Conservation (phyloP, 2,113 vertebrate species). For the Litocranius walleri region DNA sequence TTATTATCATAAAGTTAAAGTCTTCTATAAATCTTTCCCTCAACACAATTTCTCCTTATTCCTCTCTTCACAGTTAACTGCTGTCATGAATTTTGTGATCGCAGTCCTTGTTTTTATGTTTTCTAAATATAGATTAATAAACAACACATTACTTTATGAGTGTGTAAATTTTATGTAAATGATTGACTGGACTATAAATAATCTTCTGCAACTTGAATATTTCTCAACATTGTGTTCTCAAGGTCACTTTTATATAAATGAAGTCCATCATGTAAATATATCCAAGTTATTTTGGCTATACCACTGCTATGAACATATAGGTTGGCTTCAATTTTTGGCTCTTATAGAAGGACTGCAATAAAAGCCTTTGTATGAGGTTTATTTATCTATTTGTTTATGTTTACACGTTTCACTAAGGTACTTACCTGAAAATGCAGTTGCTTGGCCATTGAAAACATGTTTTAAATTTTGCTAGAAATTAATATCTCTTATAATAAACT, state of each 20-base stretch:
- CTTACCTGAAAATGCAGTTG: neutral
- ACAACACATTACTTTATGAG: neutral
- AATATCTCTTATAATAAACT: neutral
- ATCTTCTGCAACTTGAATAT: neutral
- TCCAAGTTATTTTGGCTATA: neutral
- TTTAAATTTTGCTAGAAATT: neutral
- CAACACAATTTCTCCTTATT: neutral
- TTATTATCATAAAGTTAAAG: neutral
- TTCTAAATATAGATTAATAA: constrained; percentile 19
- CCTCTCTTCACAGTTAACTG: neutral
- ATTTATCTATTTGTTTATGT: neutral
- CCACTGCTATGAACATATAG: neutral
- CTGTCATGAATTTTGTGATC: neutral
- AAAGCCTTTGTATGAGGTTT: neutral
- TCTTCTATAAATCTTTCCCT: neutral
- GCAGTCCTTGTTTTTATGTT: neutral
- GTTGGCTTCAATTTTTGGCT: neutral
- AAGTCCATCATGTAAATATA: neutral
- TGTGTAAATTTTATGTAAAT: constrained; percentile 26
- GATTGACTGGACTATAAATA: neutral
- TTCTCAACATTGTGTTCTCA: constrained; percentile 16
- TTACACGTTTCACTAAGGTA: neutral
- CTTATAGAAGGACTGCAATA: neutral
- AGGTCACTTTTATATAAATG: neutral
- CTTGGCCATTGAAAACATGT: neutral